Evolutionary conservation across 2,888 invertebrate genomes (phyloP), one percentile per base, ranked within the genome.

Genomic region (Trissolcus brochymenae): DNA sequence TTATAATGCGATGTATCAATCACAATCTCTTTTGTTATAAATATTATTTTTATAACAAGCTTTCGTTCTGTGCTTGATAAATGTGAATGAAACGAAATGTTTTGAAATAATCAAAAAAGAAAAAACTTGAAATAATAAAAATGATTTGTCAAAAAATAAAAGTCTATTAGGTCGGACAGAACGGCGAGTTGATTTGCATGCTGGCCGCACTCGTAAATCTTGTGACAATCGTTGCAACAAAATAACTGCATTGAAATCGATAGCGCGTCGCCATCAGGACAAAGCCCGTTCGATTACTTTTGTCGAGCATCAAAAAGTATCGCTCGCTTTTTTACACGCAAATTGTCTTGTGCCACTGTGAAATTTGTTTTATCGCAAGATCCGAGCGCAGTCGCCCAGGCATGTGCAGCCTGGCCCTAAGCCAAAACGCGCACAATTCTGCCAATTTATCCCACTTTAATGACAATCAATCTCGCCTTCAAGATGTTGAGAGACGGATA

Each of bases 231-330:
- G 64, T 72, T 65, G 64, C 71, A 62, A 57, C 57, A 57, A 57
- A 71, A 71, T 57, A 57, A 35, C 71, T 64, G 71, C 71, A 71
- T 71, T 71, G 71, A 71, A 71, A 71, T 71, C 71, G 71, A 71
- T 71, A 71, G 61, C 29, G 35, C 14, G 43, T 49, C 41, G 25
- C 11, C 21, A 29, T 21, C 14, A 16, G 54, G 43, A 49, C 17
- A 51, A 46, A 16, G n/a, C 16, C 11, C 19, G 46, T 68, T 59
- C 60, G 68, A 68, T 68, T 68, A 25, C 29, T 60, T 68, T 70
- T 19, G 61, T 61, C 29, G 54, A 68, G 40, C 67, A 46, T 51
- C 19, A 51, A 17, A 17, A 51, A 51, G 46, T 17, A 17, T 53
- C 17, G 21, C 6, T 29, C 3, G 13, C n/a, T 50, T 19, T 55